These are phyloP conservation scores for Oeneis ivallda DNA, from an alignment of 2,888 invertebrate species.

Conservation along the genomic window DNA sequence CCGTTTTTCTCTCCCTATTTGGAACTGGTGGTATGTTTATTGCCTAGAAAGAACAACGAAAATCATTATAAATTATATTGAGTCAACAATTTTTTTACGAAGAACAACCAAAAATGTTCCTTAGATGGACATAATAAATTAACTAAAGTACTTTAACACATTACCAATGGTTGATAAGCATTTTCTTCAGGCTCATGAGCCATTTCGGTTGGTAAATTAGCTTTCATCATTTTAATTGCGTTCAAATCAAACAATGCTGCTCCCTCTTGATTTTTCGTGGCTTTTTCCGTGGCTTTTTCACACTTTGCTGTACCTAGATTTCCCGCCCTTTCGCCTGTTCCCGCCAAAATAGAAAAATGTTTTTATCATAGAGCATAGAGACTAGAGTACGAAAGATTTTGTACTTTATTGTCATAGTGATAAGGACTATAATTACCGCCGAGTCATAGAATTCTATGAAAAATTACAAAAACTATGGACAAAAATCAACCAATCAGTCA, in stretches of 20 bases:
- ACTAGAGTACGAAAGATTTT: no score
- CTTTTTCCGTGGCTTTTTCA: no score
- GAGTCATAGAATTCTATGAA: no score
- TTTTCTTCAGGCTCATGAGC: constrained; percentile 65
- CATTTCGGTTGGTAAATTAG: constrained; percentile 57
- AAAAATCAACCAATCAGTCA: no score
- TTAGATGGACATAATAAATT: neutral
- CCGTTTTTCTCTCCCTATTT: constrained; percentile 36
- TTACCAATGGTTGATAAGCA: constrained; percentile 59
- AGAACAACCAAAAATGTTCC: neutral
- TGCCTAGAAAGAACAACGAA: constrained; percentile 7
- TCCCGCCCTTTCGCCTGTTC: neutral
- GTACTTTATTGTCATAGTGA: no score
- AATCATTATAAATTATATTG: neutral
- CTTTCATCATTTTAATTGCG: constrained; percentile 42
- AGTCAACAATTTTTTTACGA: neutral
- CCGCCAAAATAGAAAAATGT: constrained; percentile 2
- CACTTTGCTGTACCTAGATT: neutral
- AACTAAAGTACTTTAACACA: constrained; percentile 9
- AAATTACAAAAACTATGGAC: no score
- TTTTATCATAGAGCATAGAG: neutral
- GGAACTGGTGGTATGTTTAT: constrained; percentile 3
- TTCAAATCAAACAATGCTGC: neutral
- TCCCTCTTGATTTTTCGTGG: neutral
- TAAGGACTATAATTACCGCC: no score